Evolutionary conservation across 1,140 invertebrate species (phyloP).

Genomic region (Lordiphosa collinella): DNA sequence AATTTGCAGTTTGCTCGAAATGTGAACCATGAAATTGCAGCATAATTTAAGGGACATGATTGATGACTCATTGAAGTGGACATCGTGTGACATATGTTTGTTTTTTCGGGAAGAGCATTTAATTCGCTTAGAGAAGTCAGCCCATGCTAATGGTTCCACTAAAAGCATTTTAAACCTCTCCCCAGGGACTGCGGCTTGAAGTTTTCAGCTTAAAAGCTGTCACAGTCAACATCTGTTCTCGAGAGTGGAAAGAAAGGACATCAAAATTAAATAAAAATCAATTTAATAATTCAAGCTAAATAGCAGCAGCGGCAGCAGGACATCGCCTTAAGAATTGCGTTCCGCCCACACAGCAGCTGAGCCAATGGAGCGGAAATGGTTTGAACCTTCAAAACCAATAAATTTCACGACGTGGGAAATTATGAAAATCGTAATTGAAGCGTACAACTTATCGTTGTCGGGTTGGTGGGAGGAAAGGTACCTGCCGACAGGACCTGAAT

Average conservation of each 20-base stretch:
- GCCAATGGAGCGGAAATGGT: conserved; percentile 64
- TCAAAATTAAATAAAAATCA: conserved; percentile 72
- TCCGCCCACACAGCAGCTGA: conserved; percentile 37
- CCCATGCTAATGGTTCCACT: conserved; percentile 30
- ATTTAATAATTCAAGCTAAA: conserved; percentile 75
- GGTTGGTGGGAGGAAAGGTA: conserved; percentile 7
- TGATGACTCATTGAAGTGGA: conserved; percentile 6
- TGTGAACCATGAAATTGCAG: background rate
- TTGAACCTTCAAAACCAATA: conserved; percentile 55
- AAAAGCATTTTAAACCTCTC: conserved; percentile 19
- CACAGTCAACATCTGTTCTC: conserved; percentile 8
- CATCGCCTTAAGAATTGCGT: conserved; percentile 19
- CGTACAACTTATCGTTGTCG: conserved; percentile 5
- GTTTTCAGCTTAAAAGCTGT: conserved; percentile 41
- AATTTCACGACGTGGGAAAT: conserved; percentile 71
- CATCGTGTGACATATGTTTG: conserved; percentile 9
- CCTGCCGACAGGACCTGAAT: conserved; percentile 23
- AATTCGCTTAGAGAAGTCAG: conserved; percentile 37
- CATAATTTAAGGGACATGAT: background rate
- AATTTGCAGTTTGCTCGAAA: conserved; percentile 60
- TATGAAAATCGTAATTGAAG: conserved; percentile 75
- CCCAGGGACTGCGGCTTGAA: conserved; percentile 50
- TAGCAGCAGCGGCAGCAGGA: conserved; percentile 43
- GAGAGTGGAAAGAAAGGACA: conserved; percentile 5
- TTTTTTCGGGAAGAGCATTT: background rate